These are phyloP conservation scores for Acrocephalus scirpaceus DNA, from an alignment of 2,797 vertebrate genomes.

Conservation along the genomic window DNA sequence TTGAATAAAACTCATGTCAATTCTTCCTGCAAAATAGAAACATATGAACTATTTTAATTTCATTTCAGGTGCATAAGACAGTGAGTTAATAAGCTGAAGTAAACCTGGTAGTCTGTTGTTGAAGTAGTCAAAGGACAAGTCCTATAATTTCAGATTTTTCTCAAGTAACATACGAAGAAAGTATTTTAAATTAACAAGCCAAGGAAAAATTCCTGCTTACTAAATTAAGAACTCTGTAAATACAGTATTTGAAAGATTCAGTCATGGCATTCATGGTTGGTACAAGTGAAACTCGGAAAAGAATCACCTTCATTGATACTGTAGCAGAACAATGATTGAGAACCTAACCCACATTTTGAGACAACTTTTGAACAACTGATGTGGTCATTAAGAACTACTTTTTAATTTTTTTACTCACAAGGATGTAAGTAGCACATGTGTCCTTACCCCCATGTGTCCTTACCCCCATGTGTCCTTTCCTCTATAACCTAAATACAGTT, in stretches of 20 bases:
- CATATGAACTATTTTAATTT: neutral
- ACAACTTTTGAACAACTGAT: fast-evolving
- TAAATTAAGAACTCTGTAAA: neutral
- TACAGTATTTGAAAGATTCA: neutral
- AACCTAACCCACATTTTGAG: neutral
- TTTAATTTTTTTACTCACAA: neutral
- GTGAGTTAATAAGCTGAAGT: neutral
- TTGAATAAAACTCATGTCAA: neutral
- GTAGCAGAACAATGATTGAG: neutral
- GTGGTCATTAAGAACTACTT: neutral
- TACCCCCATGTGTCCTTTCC: neutral
- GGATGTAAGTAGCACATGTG: neutral
- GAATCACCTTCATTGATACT: neutral
- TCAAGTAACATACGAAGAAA: neutral
- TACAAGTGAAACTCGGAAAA: neutral
- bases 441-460: too few relatives aligned
- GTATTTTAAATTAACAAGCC: neutral
- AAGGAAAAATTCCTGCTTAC: neutral
- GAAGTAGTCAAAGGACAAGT: neutral
- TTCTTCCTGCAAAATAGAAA: neutral
- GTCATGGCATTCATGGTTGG: neutral
- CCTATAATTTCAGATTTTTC: neutral
- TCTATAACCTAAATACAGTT: neutral
- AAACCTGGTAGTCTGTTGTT: neutral
- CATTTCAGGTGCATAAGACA: neutral